Evolutionary conservation across 2,888 invertebrate genomes (phyloP), one percentile per base, ranked within the genome.

Genomic region (Euphydryas editha): DNA sequence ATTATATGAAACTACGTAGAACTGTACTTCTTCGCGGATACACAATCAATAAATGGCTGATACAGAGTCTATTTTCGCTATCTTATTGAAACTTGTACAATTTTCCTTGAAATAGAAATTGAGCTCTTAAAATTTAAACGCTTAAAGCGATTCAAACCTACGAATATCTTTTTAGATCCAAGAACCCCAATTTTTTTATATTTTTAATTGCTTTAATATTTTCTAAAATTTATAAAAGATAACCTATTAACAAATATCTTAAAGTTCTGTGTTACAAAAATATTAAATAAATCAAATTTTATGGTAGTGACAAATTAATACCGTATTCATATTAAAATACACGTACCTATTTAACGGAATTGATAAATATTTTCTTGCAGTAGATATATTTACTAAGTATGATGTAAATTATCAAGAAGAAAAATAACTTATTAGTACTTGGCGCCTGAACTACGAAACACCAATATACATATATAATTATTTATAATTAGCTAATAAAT

Each of bases 371-470:
- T 62, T 62, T 57, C 20, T 49, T 54, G 62, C 20, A 67, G 56
- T 62, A 24, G 39, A 67, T 20, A 59, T 67, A 62, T 61, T 61
- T 69, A 49, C 42, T 51, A 51, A 49, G 7, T 49, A 51, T 47
- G 24, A 61, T 42, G 42, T 30, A 54, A 18, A 60, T 69, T 51
- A 51, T 61, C 30, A 56, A 18, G 37, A 68, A 68, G 56, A 15
- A 46, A 46, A 24, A 18, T 39, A 39, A 71, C 68, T 63, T 47
- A 63, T 49, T 62, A 67, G 37, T 65, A 64, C 84, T 86, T 86
- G 88, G 87, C 89, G 87, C 81, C 73, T 85, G 87, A 86, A 87
- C 88, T 88, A 87, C 83, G 73, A 75, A 82, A 90, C 87, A 90
- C 88, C 90, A 90, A 88, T 78, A 76, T 18, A 47, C 18, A 47